Evolutionary conservation across 2,888 invertebrate species (phyloP), one percentile per base, ranked within the genome.

Genomic region (Xylocampa areola): DNA sequence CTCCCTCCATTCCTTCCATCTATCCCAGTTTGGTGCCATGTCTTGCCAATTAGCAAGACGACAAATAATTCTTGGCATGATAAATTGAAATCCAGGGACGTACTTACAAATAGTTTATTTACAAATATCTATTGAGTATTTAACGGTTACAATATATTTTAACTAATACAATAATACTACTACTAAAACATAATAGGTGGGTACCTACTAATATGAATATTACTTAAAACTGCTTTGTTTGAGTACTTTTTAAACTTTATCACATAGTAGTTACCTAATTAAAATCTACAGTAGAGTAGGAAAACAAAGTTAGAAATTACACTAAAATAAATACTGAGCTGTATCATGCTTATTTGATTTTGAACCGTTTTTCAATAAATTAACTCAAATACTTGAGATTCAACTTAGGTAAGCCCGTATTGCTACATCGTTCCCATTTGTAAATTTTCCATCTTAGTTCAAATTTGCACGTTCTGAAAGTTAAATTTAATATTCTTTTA

Each of bases 201-300:
- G 19, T 37, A 39, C 19, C n/a, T n/a, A n/a, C n/a, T n/a, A 33
- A 11, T 14, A 32, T 23, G 1, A 17, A 23, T 19, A 39, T 43
- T 11, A 63, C 27, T 11, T 55, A 44, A 3, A 23, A 43, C n/a
- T 33, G 45, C 6, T 17, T 68, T n/a, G n/a, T n/a, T 48, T 49
- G 65, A 70, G 70, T 69, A 69, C 69, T 64, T 48, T 49, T 64
- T 30, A 64, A 65, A 66, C 66, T 66, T 65, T 69, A 66, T 66
- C 70, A 66, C 70, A 65, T 21, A 61, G 40, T 40, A 19, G 19
- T 29, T 21, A n/a, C n/a, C n/a, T 10, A 43, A 32, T 25, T 25
- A 67, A 14, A 37, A 49, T 23, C 43, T 61, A 39, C 39, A 17
- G 25, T 37, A 33, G 19, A 32, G 1, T 11, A 32, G 10, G 61